These are phyloP conservation scores for Phymorhynchus buccinoides DNA, from an alignment of 1,140 invertebrate genomes.

Conservation along the genomic window DNA sequence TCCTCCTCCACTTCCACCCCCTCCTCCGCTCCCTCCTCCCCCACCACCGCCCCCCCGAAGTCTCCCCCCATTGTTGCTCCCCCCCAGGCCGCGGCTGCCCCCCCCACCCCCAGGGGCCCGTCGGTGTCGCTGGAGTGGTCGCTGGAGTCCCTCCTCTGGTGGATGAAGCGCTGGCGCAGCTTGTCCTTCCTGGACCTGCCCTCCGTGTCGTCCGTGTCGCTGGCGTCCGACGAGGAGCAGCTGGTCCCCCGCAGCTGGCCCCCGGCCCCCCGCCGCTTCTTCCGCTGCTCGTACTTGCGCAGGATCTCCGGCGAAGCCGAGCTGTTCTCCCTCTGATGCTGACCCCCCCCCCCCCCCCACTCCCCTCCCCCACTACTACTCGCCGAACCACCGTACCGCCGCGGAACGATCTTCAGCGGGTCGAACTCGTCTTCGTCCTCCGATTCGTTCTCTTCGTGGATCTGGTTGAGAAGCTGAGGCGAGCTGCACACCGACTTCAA, in stretches of 20 bases:
- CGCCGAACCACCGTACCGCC: conserved; percentile 44
- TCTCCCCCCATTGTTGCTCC: too few species aligned
- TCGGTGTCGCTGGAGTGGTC: conserved; percentile 74
- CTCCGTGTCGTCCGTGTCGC: conserved; percentile 89
- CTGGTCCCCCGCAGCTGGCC: conserved; percentile 87
- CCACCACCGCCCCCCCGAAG: conserved; percentile 33
- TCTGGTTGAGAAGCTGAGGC: conserved; percentile 82
- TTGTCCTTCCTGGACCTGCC: conserved; percentile 86
- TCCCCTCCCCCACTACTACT: too few species aligned
- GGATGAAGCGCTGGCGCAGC: conserved; percentile 75
- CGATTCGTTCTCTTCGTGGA: conserved; percentile 80
- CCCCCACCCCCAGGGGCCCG: conserved; percentile 36
- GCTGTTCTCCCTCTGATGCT: conserved; percentile 36
- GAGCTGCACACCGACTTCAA: conserved; percentile 76
- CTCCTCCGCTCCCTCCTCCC: conserved; percentile 28
- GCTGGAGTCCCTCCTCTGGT: conserved; percentile 68
- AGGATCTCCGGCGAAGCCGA: conserved; percentile 72
- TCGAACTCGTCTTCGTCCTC: conserved; percentile 69
- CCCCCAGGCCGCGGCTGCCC: conserved; percentile 37
- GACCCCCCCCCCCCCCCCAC: too few species aligned
- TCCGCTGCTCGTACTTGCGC: conserved; percentile 78
- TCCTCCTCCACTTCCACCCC: conserved; percentile 8
- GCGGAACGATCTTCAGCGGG: conserved; percentile 57
- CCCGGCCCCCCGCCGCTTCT: conserved; percentile 80
- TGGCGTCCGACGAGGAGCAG: conserved; percentile 91